Conservation (phyloP, 2,888 invertebrate species). For the Anarsia innoxiella region DNA sequence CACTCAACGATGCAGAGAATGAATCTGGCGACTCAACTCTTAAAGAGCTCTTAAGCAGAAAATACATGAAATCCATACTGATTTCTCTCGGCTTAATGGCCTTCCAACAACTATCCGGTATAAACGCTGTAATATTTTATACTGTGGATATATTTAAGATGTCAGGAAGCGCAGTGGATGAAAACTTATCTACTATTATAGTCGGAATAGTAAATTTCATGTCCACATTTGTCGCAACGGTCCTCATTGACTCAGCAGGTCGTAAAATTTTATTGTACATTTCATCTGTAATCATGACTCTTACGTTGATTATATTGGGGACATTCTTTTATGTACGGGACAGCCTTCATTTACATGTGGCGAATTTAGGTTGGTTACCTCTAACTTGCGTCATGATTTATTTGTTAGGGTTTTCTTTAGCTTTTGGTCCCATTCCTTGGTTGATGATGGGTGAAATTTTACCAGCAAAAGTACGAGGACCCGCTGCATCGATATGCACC, state of each 20-base stretch:
- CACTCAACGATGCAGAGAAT: slow-evolving; percentile 80
- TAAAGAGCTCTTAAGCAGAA: slow-evolving; percentile 80
- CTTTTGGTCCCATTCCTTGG: slow-evolving; percentile 90
- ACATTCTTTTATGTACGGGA: slow-evolving; percentile 83
- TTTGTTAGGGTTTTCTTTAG: slow-evolving; percentile 90
- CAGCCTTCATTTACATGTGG: slow-evolving; percentile 62
- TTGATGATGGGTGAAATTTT: slow-evolving; percentile 95
- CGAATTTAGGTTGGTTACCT: slow-evolving; percentile 84
- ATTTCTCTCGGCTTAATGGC: slow-evolving; percentile 93
- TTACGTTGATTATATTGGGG: slow-evolving; percentile 83
- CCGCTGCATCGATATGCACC: slow-evolving; percentile 92
- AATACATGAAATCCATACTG: slow-evolving; percentile 84
- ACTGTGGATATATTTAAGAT: slow-evolving; percentile 91
- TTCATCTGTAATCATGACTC: slow-evolving; percentile 85
- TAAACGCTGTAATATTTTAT: slow-evolving; percentile 97
- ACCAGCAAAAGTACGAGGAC: slow-evolving; percentile 90
- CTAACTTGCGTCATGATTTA: slow-evolving; percentile 86
- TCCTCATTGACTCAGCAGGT: slow-evolving; percentile 90
- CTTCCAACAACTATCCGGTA: slow-evolving; percentile 96
- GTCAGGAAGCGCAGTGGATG: slow-evolving; percentile 87
- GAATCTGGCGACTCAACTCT: slow-evolving; percentile 77
- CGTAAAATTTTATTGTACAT: slow-evolving; percentile 91
- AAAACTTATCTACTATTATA: slow-evolving; percentile 87
- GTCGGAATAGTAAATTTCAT: slow-evolving; percentile 92
- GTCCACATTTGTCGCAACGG: slow-evolving; percentile 91